phyloP scores from a whole-genome alignment of 1,140 invertebrate species.

The Diorhabda carinulata region DNA sequence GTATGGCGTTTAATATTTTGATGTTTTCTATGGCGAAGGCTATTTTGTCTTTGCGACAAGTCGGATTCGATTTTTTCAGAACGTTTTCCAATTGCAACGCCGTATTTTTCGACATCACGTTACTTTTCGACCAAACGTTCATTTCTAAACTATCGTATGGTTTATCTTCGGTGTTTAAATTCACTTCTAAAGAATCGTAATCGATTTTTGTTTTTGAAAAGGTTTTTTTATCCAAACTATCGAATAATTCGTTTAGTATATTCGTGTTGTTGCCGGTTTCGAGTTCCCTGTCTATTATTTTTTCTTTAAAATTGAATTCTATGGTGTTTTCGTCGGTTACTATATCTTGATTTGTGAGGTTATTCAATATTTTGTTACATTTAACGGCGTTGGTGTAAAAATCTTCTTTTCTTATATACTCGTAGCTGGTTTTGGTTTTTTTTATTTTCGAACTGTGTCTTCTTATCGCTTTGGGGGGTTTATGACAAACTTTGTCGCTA shows the following conservation, averaged over 20 bases:
- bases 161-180: conserved; percentile 36
- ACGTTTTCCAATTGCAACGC: conserved; percentile 31
- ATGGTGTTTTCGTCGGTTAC: conserved; percentile 39
- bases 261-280: conserved; percentile 32
- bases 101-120: conserved; percentile 29
- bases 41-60: conserved; percentile 35
- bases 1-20: conserved; percentile 59
- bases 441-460: conserved; percentile 46
- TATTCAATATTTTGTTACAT: conserved; percentile 41
- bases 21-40: conserved; percentile 49
- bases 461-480: conserved; percentile 52
- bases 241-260: conserved; percentile 42
- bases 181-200: conserved; percentile 39
- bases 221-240: conserved; percentile 42
- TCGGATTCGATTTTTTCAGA: conserved; percentile 25
- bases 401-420: conserved; percentile 51
- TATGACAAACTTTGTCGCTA: conserved; percentile 51
- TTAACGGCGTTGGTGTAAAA: conserved; percentile 33
- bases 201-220: conserved; percentile 35
- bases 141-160: conserved; percentile 40
- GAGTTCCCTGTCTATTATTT: conserved; percentile 42
- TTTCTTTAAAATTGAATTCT: conserved; percentile 46
- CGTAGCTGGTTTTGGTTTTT: conserved; percentile 44
- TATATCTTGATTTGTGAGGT: conserved; percentile 44
- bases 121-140: conserved; percentile 31